Conservation (phyloP, 2,113 vertebrate genomes). For the Plectropomus leopardus region DNA sequence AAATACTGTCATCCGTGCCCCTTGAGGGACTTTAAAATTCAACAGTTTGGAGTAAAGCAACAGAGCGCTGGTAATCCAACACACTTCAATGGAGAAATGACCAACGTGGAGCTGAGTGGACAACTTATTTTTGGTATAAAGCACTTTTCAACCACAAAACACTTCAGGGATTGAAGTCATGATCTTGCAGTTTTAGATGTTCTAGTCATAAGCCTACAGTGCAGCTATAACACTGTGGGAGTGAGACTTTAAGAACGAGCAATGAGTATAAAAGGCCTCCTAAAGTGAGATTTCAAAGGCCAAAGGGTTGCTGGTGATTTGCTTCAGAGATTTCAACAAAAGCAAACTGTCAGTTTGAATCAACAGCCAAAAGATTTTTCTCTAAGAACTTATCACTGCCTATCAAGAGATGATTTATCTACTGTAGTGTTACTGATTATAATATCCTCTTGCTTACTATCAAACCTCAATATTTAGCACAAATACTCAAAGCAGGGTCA, state of each 20-base stretch:
- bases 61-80: neutral
- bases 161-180: constrained; percentile 7
- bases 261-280: neutral
- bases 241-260: constrained; percentile 20
- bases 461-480: neutral
- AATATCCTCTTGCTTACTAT: neutral
- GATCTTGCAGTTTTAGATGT: constrained; percentile 8
- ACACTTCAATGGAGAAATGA: neutral
- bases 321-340: neutral
- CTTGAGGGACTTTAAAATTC: neutral
- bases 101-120: neutral
- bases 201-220: neutral
- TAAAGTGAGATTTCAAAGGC: constrained; percentile 10
- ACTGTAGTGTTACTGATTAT: neutral
- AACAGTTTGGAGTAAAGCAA: neutral
- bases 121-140: neutral
- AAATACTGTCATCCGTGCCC: neutral
- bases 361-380: neutral
- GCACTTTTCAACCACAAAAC: neutral
- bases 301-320: neutral
- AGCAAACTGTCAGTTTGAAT: neutral
- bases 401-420: neutral
- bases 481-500: constrained; percentile 30
- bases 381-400: neutral
- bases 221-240: neutral